Evolutionary conservation across 2,888 invertebrate genomes (phyloP), one percentile per base, ranked within the genome.

Genomic region (Pandemis heparana): DNA sequence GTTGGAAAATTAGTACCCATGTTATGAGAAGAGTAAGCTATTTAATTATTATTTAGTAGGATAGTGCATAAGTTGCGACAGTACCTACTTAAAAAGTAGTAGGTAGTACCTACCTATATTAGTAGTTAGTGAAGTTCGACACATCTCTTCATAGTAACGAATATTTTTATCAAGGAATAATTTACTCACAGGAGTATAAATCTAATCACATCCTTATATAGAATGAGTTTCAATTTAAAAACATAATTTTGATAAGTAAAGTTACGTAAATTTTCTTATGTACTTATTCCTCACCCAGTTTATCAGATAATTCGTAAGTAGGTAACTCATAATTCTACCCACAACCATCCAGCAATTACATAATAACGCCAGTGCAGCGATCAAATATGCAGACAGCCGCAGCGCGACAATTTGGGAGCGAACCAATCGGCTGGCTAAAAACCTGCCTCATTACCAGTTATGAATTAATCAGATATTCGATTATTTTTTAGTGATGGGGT

Each of bases 401-500:
- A 86, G 78, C 85, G 84, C 84, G 87, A 88, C 89, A 92, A 92
- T 89, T 92, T 91, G 90, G 87, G 85, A 87, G 81, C 89, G 85
- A 90, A 91, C 88, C 89, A 89, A 89, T 89, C 83, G 83, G 71
- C 77, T 80, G 87, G 85, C 87, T 89, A 88, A 90, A 90, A 90
- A 89, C 84, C 88, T 81, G 85, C 88, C 89, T 92, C 89, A 92
- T 92, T 92, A 92, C 86, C 83, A 87, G 79, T 84, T 87, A 91
- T 93, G 89, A 92, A 94, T 92, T 92, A 93, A 92, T 92, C 89
- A 92, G 89, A 88, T 88, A 88, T 87, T 88, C 87, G 87, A 88
- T 84, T 86, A 83, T 79, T 76, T 64, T 74, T 4, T 86, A 87
- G 88, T 80, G 85, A 74, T 78, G 87, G 66, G 69, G 32, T 14